Base-by-base conservation (phyloP, 2,113 vertebrate species). In the Gasterosteus nipponicus region DNA sequence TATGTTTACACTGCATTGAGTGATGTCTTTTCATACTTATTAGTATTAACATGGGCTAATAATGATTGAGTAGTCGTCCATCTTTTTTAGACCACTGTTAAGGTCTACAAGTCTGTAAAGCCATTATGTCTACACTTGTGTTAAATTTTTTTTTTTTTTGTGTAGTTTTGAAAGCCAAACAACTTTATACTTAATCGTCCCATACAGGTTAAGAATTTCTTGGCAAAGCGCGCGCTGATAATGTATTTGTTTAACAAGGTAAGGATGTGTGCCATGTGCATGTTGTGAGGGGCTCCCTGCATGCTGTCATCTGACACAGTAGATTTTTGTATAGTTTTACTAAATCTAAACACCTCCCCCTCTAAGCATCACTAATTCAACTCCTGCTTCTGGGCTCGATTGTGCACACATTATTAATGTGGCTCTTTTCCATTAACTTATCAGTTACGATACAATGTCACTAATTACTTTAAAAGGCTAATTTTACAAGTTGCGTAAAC, bases 211-310 rank as follows among this genome's bases (percentile, higher is more conserved):
- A 98, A 97, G 95, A 91, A 38, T 88, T 99, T 97, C 89, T 89
- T 99, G 92, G 94, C 95, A 82, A 98, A 94, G 92, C 94, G 97
- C 73, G 96, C 93, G 44, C 91, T 98, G 94, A 95, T 99, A 88
- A 95, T 97, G 94, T 99, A 99, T 94, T 96, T 98, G 88, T 98
- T 98, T 93, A 97, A 95, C 90, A 98, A 99, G 97, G 98, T 99
- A 96, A 96, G 94, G 19, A 33, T 60, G 72, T 73, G 47, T 76
- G 57, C 69, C 56, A 65, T 82, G 78, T 80, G 82, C 81, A 84
- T 82, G 85, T 10, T 72, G 14, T 68, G 62, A 77, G 56, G 53
- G n/a, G 12, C 72, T 75, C 46, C 39, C 75, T 76, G 87, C 79
- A 86, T 81, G 84, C 39, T 74, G 18, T 65, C 38, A 7, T 44